Conservation (phyloP, 2,888 invertebrate species). For the Coelopa pilipes region DNA sequence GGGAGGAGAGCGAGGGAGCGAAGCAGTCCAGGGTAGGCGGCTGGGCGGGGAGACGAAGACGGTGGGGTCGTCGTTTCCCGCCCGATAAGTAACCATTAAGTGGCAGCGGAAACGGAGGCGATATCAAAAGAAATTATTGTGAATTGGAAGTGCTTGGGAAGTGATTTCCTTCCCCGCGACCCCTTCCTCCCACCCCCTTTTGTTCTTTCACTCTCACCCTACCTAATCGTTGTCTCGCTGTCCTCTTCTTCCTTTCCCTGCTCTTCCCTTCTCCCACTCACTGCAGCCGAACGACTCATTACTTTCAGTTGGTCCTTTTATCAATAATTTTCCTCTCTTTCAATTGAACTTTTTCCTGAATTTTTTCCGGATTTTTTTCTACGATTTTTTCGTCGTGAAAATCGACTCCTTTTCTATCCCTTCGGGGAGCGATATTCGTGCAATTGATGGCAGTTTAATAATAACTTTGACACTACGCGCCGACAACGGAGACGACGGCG, state of each 20-base stretch:
- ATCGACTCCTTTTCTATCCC: background rate
- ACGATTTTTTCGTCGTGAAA: background rate
- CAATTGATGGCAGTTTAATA: conserved; percentile 29
- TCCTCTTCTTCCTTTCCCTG: no score
- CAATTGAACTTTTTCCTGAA: background rate
- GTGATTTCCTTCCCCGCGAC: background rate
- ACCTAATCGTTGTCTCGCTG: no score
- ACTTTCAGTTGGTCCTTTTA: no score
- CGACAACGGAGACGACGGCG: background rate
- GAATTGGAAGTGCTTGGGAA: background rate
- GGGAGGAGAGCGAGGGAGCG: no score
- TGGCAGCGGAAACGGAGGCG: background rate
- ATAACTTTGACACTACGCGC: conserved; percentile 21
- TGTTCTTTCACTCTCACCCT: background rate
- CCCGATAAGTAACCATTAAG: conserved; percentile 3
- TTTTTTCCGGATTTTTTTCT: background rate
- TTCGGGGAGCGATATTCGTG: conserved; percentile 2
- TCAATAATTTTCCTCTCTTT: background rate
- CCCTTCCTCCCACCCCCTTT: background rate
- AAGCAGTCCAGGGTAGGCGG: no score
- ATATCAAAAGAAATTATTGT: background rate
- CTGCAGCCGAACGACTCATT: background rate
- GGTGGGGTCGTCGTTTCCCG: background rate
- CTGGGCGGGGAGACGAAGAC: no score
- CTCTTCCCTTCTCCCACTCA: no score